Evolutionary conservation across 2,888 invertebrate genomes (phyloP).

Genomic region (Heliconius charithonia): DNA sequence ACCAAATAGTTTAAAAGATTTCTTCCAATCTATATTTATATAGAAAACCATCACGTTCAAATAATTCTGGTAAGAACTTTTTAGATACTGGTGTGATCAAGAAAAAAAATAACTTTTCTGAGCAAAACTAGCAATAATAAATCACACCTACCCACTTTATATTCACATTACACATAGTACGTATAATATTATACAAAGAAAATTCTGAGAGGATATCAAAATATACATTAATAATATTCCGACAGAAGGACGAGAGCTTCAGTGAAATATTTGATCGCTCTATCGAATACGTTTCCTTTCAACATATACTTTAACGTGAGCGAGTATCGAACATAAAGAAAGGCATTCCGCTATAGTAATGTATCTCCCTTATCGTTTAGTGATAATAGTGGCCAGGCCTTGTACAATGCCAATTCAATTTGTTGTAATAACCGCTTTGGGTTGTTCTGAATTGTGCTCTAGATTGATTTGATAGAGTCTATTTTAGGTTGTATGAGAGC

Average conservation of each 20-base stretch:
- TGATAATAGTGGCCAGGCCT: conserved; percentile 74
- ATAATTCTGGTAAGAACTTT: too few relatives aligned
- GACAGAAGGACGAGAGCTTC: neutral
- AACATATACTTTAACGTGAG: conserved; percentile 42
- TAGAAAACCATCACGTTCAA: too few relatives aligned
- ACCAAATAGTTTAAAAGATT: too few relatives aligned
- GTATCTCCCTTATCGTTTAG: conserved; percentile 71
- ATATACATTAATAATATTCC: conserved; percentile 23
- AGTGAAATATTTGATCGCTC: conserved; percentile 17
- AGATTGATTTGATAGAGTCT: conserved; percentile 41
- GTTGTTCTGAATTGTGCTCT: conserved; percentile 52
- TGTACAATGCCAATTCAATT: conserved; percentile 51
- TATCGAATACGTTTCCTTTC: conserved; percentile 18
- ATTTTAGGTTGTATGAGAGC: conserved; percentile 43
- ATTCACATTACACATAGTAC: neutral
- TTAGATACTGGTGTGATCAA: too few relatives aligned
- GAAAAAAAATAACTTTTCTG: neutral
- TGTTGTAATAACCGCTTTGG: conserved; percentile 51
- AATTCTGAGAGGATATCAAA: conserved; percentile 8
- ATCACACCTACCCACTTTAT: neutral
- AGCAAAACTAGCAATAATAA: neutral
- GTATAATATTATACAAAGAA: neutral
- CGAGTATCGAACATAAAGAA: conserved; percentile 65
- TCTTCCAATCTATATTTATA: too few relatives aligned
- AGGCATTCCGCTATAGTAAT: conserved; percentile 75